Conservation (phyloP, 1,140 invertebrate species). For the Cardiocondyla obscurior region DNA sequence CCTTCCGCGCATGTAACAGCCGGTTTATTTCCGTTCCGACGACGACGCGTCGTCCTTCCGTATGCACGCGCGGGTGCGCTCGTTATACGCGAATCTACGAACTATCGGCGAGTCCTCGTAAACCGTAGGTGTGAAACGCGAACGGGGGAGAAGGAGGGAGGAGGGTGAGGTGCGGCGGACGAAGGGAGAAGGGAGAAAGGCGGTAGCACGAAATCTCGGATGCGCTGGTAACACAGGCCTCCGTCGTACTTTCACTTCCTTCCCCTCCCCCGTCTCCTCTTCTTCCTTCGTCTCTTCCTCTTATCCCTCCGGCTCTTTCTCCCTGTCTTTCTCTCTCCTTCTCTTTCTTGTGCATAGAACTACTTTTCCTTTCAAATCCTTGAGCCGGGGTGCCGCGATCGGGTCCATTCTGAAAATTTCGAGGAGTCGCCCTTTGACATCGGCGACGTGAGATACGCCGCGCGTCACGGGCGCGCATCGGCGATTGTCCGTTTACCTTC, state of each 20-base stretch:
- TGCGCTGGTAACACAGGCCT: conserved; percentile 70
- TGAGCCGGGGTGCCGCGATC: conserved; percentile 73
- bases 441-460: neutral
- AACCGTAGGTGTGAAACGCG: conserved; percentile 43
- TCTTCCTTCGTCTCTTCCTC: conserved; percentile 17
- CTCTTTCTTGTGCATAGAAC: conserved; percentile 81
- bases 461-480: too few relatives aligned
- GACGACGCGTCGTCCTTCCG: conserved; percentile 73
- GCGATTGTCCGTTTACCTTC: conserved; percentile 26
- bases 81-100: conserved; percentile 63
- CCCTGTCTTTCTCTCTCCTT: conserved; percentile 78
- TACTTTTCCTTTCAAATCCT: conserved; percentile 84
- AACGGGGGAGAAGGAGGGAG: conserved; percentile 47
- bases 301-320: conserved; percentile 37
- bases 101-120: conserved; percentile 59
- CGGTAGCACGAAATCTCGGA: conserved; percentile 77
- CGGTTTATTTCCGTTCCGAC: conserved; percentile 64
- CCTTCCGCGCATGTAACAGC: conserved; percentile 67
- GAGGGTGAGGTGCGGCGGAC: conserved; percentile 41
- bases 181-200: conserved; percentile 58
- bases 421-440: conserved; percentile 43
- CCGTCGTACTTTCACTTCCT: conserved; percentile 83
- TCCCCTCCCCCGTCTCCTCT: conserved; percentile 73
- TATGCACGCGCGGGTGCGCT: conserved; percentile 30
- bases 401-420: conserved; percentile 77